These are phyloP conservation scores for Doryteuthis pealeii DNA, from an alignment of 1,140 invertebrate genomes.

Conservation along the genomic window DNA sequence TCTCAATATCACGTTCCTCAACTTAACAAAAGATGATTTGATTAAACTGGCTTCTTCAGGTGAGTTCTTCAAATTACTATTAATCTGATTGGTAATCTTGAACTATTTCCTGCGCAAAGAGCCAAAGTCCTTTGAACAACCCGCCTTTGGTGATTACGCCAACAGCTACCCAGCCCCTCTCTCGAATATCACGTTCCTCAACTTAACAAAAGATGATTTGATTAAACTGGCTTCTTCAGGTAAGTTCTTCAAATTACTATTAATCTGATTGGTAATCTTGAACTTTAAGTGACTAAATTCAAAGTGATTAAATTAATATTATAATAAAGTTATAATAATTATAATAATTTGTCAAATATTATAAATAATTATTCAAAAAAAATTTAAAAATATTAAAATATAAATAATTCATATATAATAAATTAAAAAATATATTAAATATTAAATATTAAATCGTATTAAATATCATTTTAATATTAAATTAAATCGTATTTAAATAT, in stretches of 20 bases:
- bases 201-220: constrained; percentile 36
- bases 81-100: neutral
- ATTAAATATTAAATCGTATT: too few species aligned
- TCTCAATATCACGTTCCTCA: constrained; percentile 46
- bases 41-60: constrained; percentile 44
- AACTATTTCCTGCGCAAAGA: constrained; percentile 48
- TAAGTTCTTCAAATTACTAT: neutral
- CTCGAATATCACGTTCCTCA: constrained; percentile 44
- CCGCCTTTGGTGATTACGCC: constrained; percentile 51
- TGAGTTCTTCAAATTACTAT: neutral
- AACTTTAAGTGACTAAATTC: constrained; percentile 26
- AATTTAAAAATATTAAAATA: too few species aligned
- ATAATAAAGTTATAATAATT: too few species aligned
- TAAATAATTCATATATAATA: too few species aligned
- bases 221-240: constrained; percentile 44
- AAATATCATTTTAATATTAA: too few species aligned
- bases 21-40: constrained; percentile 36
- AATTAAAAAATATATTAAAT: too few species aligned
- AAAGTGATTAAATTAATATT: too few species aligned
- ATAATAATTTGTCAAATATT: too few species aligned
- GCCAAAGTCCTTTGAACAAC: constrained; percentile 25
- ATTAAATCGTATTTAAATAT: too few species aligned
- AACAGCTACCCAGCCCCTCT: constrained; percentile 48
- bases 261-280: neutral
- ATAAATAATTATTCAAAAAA: too few species aligned